These are phyloP conservation scores for Protonibea diacanthus DNA, from an alignment of 2,797 vertebrate species.

Conservation along the genomic window DNA sequence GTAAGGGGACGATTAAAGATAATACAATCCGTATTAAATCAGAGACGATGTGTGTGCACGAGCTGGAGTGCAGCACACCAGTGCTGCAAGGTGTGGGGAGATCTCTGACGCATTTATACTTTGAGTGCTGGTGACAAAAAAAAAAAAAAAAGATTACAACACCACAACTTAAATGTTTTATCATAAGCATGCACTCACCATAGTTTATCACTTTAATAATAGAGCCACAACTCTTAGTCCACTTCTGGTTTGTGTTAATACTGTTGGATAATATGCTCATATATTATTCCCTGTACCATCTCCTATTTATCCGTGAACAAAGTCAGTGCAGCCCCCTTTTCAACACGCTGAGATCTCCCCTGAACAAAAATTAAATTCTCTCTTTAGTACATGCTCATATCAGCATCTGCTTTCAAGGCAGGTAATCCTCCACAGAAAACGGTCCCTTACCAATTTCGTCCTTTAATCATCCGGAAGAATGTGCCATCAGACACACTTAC, in stretches of 20 bases:
- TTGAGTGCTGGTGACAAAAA: background rate
- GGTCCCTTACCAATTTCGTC: slow-evolving; percentile 24
- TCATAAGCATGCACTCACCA: background rate
- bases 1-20: slow-evolving; percentile 31
- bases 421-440: slow-evolving; percentile 14
- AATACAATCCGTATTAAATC: slow-evolving; percentile 27
- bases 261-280: background rate
- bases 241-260: background rate
- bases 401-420: slow-evolving; percentile 12
- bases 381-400: background rate
- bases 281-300: background rate
- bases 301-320: background rate
- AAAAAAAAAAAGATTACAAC: background rate
- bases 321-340: background rate
- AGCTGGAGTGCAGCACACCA: background rate
- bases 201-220: background rate
- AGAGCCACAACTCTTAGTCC: background rate
- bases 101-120: background rate
- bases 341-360: background rate
- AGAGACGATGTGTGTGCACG: slow-evolving; percentile 9
- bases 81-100: background rate
- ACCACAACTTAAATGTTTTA: background rate
- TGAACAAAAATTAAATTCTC: background rate
- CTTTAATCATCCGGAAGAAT: slow-evolving; percentile 12
- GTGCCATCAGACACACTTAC: slow-evolving; percentile 10